Percentiles rank a stretch among this genome's conserved stretches.
Evolutionary conservation across 1,140 invertebrate genomes (phyloP).

Genomic region (Hyles vespertilio): DNA sequence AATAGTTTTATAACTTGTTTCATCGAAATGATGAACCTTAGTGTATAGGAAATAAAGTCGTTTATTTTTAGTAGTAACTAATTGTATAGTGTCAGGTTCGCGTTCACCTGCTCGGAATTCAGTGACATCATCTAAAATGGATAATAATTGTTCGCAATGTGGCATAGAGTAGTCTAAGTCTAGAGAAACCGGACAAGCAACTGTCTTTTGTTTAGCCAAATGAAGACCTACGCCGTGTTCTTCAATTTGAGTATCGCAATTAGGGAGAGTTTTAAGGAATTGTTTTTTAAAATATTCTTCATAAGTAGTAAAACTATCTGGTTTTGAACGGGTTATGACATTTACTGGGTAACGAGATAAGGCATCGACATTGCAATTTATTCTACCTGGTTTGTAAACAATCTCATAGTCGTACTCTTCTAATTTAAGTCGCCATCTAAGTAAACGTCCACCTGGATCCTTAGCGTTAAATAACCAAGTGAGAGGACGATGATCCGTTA

Average conservation of each 20-base stretch:
- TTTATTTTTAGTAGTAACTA: conserved; percentile 22
- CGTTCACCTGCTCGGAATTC: conserved; percentile 24
- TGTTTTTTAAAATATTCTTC: conserved; percentile 15
- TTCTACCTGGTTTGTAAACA: conserved; percentile 51
- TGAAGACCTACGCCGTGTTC: conserved; percentile 20
- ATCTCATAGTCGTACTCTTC: conserved; percentile 67
- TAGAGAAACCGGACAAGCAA: conserved; percentile 27
- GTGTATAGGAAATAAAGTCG: conserved; percentile 28
- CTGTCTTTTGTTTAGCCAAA: conserved; percentile 19
- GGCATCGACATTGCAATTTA: conserved; percentile 57
- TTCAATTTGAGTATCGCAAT: conserved; percentile 20
- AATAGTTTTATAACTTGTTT: conserved; percentile 18
- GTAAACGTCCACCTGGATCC: conserved; percentile 61
- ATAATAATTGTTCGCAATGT: conserved; percentile 30
- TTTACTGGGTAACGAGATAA: conserved; percentile 40
- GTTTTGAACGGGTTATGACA: conserved; percentile 9
- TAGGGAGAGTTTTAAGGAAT: conserved; percentile 17
- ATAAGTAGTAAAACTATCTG: conserved; percentile 21
- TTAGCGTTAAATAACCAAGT: conserved; percentile 69
- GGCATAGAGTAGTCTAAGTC: conserved; percentile 33
- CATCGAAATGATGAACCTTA: conserved; percentile 36
- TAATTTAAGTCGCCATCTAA: conserved; percentile 73
- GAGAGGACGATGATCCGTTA: conserved; percentile 73
- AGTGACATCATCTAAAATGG: conserved; percentile 17
- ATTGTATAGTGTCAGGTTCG: conserved; percentile 19